Evolutionary conservation across 2,888 invertebrate genomes (phyloP), one percentile per base, ranked within the genome.

Genomic region (Xanthostigma xanthostigma): DNA sequence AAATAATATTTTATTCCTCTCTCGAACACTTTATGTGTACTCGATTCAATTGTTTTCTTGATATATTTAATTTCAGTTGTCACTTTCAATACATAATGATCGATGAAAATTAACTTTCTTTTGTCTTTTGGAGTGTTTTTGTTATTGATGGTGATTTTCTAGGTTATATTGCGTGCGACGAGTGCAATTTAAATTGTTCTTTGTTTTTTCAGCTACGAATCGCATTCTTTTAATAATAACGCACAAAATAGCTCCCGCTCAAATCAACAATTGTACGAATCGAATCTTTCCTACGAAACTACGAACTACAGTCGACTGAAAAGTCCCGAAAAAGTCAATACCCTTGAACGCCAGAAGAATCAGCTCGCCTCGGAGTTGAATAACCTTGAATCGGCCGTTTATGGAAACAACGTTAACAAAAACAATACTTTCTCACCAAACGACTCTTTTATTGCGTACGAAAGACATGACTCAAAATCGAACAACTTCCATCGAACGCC

Each of bases 291-390:
- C 42, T 63, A 63, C 50, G 60, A 59, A 43, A 63, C 63, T 46
- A 58, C 59, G n/a, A 40, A 46, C 46, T 67, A 65, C 55, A 64
- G 62, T 53, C 64, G 65, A 51, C 54, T 67, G 54, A 65, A 65
- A 51, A 67, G 67, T 55, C 66, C 67, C 4, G 66, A 67, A 49
- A 67, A 66, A 57, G 65, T 66, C 12, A 64, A 60, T 53, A 65
- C 66, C 1, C 54, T 67, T 44, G 67, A 67, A 50, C 62, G 65
- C 37, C 63, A 59, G 50, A 64, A 64, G 53, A 57, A 52, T 35
- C 41, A 54, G 8, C 52, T 64, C 12, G 59, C 62, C 50, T 60
- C 63, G 9, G 63, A 67, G 52, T 59, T 64, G 33, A 62, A 61
- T 52, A 55, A 62, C 33, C 49, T 65, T 47, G 62, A 65, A 55